phyloP scores from a whole-genome alignment of 1,140 invertebrate genomes.

The Heliconius nattereri region DNA sequence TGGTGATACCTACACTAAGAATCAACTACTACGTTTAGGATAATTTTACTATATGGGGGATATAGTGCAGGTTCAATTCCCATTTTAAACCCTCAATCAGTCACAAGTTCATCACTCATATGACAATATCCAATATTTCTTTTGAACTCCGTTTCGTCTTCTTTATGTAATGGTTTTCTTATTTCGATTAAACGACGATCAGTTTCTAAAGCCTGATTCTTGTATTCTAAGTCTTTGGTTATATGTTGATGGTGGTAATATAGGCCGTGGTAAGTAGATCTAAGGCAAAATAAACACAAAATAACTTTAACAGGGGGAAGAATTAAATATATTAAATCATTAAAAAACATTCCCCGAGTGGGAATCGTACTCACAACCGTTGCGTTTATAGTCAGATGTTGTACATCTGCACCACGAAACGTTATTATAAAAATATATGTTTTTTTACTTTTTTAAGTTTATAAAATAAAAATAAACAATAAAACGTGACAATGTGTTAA shows the following conservation, averaged over 20 bases:
- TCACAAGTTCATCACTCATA: conserved; percentile 65
- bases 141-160: conserved; percentile 65
- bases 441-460: too few species aligned
- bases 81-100: conserved; percentile 39
- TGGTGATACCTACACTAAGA: too few species aligned
- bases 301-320: background rate
- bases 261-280: conserved; percentile 85
- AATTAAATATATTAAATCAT: too few species aligned
- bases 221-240: conserved; percentile 86
- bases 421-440: too few species aligned
- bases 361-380: too few species aligned
- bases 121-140: conserved; percentile 73
- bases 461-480: too few species aligned
- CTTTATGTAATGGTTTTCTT: conserved; percentile 62
- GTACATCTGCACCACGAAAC: too few species aligned
- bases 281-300: conserved; percentile 50
- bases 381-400: too few species aligned
- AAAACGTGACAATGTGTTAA: too few species aligned
- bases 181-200: conserved; percentile 75
- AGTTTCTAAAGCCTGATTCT: conserved; percentile 87
- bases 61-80: background rate
- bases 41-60: too few species aligned
- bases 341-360: too few species aligned
- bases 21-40: too few species aligned
- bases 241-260: conserved; percentile 84